Evolutionary conservation across 2,113 vertebrate species (phyloP), one percentile per base, ranked within the genome.

Genomic region (Urocolius indicus): DNA sequence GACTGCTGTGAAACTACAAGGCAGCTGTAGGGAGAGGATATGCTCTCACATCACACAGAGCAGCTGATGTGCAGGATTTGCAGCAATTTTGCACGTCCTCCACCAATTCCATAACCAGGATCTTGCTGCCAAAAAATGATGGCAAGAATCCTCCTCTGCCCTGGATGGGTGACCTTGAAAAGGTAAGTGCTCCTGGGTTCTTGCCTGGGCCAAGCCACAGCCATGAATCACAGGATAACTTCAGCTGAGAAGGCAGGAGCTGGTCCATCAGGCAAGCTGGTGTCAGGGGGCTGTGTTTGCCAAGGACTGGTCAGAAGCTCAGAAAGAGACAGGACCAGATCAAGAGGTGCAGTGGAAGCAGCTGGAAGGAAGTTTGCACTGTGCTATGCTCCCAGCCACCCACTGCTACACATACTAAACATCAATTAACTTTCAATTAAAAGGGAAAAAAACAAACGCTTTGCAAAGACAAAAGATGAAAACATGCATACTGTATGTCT

Each of bases 361-460:
- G 85, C 76, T 92, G 91, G 76, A 54, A 93, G 86, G 80, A 96
- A 87, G 83, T 58, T 68, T 48, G 26, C 66, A 65, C 0, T n/a
- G 79, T 2, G 1, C 86, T 43, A 27, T 0, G 0, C 89, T 59
- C 86, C 73, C 86, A 86, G 76, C 32, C 21, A 1, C 82, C 62
- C 66, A 75, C 13, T 13, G 72, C 90, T 72, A 29, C 41, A 58
- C 89, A 90, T 49, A 90, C 43, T 51, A 78, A 94, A 68, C 49
- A 69, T 52, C 77, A 84, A 92, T 96, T 95, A 92, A 13, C 66
- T 34, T 52, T 46, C 57, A 94, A 93, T 91, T 78, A 75, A 84
- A 81, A 66, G 24, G 52, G 43, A 34, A 59, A 94, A 93, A 94
- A 90, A 90, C 5, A 94, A 94, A 80, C 84, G 84, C 48, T 77